phyloP scores from a whole-genome alignment of 2,888 invertebrate genomes.

The Idaea aversata region DNA sequence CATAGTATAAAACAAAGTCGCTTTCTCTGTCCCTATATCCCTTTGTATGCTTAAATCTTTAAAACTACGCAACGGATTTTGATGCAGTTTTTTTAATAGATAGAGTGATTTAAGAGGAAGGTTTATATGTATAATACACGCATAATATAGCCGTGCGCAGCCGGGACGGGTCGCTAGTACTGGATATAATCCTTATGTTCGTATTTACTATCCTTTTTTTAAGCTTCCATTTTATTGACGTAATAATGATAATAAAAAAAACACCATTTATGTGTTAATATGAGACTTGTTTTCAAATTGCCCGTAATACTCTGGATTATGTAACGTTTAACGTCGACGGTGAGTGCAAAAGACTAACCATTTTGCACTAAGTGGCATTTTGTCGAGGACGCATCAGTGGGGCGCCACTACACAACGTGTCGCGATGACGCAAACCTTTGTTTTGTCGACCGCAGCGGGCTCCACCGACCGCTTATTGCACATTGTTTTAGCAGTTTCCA shows the following conservation, averaged over 20 bases:
- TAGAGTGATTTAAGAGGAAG: too few species aligned
- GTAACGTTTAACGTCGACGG: neutral
- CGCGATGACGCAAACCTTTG: constrained; percentile 37
- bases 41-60: too few species aligned
- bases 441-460: constrained; percentile 32
- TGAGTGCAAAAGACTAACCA: constrained; percentile 15
- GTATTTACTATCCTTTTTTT: too few species aligned
- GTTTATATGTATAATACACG: too few species aligned
- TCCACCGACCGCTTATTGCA: constrained; percentile 39
- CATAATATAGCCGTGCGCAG: too few species aligned
- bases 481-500: constrained; percentile 44
- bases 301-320: neutral
- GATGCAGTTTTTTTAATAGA: too few species aligned
- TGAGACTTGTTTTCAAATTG: neutral
- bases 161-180: too few species aligned
- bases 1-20: too few species aligned
- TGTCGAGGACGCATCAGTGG: constrained; percentile 30
- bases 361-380: constrained; percentile 31
- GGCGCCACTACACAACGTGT: constrained; percentile 21
- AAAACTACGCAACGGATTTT: too few species aligned
- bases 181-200: too few species aligned
- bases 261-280: neutral
- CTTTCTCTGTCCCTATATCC: too few species aligned
- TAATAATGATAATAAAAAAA: neutral
- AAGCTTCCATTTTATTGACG: neutral